Evolutionary conservation across 2,113 vertebrate species (phyloP).

Genomic region (Clarias magur): DNA sequence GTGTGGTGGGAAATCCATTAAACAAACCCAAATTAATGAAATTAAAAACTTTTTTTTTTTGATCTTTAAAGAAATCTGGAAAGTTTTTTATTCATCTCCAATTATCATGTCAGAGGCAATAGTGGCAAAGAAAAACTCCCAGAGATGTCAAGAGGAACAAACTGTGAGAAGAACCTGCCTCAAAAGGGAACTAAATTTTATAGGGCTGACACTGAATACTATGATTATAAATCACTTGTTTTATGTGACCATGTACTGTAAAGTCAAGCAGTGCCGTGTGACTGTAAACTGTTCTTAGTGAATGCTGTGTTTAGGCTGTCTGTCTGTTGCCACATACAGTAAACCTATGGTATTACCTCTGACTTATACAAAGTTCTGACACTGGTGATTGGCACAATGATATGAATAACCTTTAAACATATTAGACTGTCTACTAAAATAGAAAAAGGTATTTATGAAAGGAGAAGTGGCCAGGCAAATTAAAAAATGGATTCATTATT

Average conservation of each 20-base stretch:
- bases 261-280: background rate
- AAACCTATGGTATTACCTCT: background rate
- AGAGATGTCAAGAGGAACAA: background rate
- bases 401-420: background rate
- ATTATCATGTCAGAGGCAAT: background rate
- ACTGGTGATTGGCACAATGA: background rate
- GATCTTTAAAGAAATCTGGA: background rate
- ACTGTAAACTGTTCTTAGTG: background rate
- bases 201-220: background rate
- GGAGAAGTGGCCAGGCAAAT: background rate
- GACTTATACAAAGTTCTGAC: background rate
- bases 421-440: background rate
- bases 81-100: background rate
- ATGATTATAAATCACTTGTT: background rate
- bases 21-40: no score
- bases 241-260: background rate
- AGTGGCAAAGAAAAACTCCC: background rate
- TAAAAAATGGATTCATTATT: background rate
- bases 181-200: background rate
- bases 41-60: background rate
- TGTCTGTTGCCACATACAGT: background rate
- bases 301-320: background rate
- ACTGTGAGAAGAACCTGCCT: background rate
- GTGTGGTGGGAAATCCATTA: background rate
- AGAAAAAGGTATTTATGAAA: background rate